Evolutionary conservation across 2,113 vertebrate species (phyloP).

Genomic region (Brachyhypopomus occidentalis): DNA sequence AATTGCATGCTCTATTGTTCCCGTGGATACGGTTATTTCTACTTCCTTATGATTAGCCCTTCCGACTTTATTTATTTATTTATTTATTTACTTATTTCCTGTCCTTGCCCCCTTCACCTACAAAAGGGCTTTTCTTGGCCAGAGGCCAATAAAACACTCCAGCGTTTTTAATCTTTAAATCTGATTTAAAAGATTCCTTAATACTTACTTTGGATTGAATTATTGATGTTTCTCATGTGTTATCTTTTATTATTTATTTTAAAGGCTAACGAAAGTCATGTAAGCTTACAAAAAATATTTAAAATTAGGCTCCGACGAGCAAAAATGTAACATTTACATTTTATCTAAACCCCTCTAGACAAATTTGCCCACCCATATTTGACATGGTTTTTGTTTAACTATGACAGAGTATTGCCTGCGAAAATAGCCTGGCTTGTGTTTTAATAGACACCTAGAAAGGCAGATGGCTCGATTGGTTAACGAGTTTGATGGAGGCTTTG

Average conservation of each 20-base stretch:
- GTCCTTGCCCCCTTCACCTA: conserved; percentile 19
- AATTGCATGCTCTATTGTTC: conserved; percentile 72
- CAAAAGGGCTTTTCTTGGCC: conserved; percentile 40
- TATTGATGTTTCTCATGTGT: not conserved
- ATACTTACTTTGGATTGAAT: not conserved
- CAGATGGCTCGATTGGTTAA: conserved; percentile 24
- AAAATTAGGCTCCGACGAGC: conserved; percentile 1
- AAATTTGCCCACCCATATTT: not conserved
- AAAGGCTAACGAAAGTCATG: not conserved
- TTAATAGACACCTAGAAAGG: conserved; percentile 5
- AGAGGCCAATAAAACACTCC: conserved; percentile 25
- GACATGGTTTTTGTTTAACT: conserved; percentile 18
- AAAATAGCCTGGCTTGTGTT: conserved; percentile 17
- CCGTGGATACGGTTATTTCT: conserved; percentile 62
- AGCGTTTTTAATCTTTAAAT: not conserved
- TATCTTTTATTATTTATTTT: not conserved
- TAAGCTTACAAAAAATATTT: conserved; percentile 1
- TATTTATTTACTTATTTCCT: conserved; percentile 30
- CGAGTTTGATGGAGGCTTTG: conserved; percentile 13
- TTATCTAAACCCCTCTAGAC: not conserved
- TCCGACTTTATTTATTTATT: conserved; percentile 55
- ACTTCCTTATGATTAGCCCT: conserved; percentile 48
- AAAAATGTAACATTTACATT: conserved; percentile 13
- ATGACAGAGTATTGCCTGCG: conserved; percentile 18
- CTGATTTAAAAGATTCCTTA: not conserved